Evolutionary conservation across 2,113 vertebrate genomes (phyloP), one percentile per base, ranked within the genome.

Genomic region (Gobius niger): DNA sequence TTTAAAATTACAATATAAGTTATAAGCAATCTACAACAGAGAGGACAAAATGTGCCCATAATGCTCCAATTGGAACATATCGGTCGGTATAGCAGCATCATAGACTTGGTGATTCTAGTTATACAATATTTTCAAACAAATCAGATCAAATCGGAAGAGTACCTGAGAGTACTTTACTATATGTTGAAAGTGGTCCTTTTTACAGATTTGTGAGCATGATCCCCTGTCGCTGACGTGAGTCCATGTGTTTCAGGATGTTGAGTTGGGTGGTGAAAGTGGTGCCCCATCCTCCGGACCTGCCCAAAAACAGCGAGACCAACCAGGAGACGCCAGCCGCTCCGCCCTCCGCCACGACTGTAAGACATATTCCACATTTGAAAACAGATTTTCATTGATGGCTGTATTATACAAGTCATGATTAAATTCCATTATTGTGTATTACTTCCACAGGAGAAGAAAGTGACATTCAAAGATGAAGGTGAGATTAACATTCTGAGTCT

Each of bases 261-360:
- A 92, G 82, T 80, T 93, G 92, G 93, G 86, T 93, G 82, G 87
- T 89, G 19, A 92, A 91, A 86, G 88, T 93, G 9, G 90, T 92
- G 76, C 92, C 93, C 44, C 90, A 91, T 76, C 92, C 81, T 0
- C 91, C 92, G 9, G 87, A 84, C 11, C 73, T 81, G 0, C 54
- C 74, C 59, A 89, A 77, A 73, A 71, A 78, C 7, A 1, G 0
- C 0, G 76, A 83, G 11, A 88, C 77, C 47, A 81, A 82, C 18
- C 64, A 87, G 41, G 73, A 54, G 14, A 81, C 81, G 44, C 44
- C 64, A 7, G 73, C 62, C 0, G 42, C 54, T 1, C 70, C 63
- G 2, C 49, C 73, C 11, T 7, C 42, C 5, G 10, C 49, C 3
- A 49, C 63, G 2, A 40, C 8, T 6, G 88, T 91, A 86, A 81